phyloP scores from a whole-genome alignment of 2,888 invertebrate genomes.

The Nemotelus pantherinus region DNA sequence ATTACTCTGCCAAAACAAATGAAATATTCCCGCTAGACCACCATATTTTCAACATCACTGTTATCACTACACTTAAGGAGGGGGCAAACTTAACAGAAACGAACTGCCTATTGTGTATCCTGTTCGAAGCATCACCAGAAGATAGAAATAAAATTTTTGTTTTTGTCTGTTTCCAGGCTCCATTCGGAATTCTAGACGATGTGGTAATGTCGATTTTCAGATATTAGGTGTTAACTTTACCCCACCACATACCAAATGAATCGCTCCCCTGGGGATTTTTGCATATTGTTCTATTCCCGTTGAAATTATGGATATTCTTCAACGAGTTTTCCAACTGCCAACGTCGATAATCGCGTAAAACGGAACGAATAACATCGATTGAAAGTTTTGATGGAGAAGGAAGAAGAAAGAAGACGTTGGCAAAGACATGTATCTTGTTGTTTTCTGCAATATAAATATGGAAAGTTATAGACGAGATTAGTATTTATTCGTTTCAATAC shows the following conservation, averaged over 20 bases:
- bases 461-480: constrained; percentile 34
- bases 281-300: constrained; percentile 36
- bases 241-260: constrained; percentile 31
- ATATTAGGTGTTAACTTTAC: constrained; percentile 55
- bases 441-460: constrained; percentile 26
- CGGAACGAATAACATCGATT: constrained; percentile 1
- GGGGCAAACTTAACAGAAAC: background rate
- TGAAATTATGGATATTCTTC: constrained; percentile 29
- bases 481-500: constrained; percentile 40
- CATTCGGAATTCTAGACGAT: background rate
- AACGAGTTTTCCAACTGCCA: constrained; percentile 1
- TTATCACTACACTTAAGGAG: constrained; percentile 31
- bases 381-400: background rate
- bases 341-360: constrained; percentile 39
- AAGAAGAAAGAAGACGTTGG: constrained; percentile 14
- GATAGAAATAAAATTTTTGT: constrained; percentile 48
- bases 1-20: background rate
- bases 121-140: constrained; percentile 46
- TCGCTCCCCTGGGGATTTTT: constrained; percentile 42
- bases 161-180: constrained; percentile 22
- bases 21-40: constrained; percentile 10
- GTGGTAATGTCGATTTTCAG: constrained; percentile 53
- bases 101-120: constrained; percentile 8
- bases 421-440: background rate
- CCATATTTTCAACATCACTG: constrained; percentile 22